These are phyloP conservation scores for Aptenodytes forsteri DNA, from an alignment of 2,113 vertebrate genomes.

Conservation along the genomic window DNA sequence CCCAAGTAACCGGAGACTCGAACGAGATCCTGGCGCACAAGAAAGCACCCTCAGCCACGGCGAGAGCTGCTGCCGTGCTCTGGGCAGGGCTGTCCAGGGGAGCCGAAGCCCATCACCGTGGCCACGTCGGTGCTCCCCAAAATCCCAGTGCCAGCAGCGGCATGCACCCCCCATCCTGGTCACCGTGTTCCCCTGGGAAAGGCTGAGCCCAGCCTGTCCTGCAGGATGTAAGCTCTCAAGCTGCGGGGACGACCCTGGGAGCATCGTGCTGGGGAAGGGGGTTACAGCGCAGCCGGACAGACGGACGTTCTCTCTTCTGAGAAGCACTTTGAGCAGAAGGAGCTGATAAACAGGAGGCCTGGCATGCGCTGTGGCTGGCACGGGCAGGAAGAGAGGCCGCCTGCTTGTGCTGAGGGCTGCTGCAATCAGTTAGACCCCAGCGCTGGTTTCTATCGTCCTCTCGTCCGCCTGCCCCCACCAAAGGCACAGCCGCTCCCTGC, in stretches of 20 bases:
- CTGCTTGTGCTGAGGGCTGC: neutral
- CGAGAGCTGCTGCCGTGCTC: neutral
- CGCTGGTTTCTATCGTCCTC: accelerated
- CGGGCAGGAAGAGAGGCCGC: neutral
- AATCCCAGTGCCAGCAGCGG: neutral
- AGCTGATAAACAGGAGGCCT: neutral
- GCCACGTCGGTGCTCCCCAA: neutral
- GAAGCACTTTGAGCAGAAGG: neutral
- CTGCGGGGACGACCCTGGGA: accelerated
- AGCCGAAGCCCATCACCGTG: neutral
- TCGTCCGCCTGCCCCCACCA: accelerated
- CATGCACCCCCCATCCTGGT: accelerated
- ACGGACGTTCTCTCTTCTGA: neutral
- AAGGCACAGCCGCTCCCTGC: neutral
- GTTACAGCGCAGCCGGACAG: neutral
- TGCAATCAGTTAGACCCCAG: neutral
- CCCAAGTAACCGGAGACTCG: neutral
- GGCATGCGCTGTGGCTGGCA: accelerated
- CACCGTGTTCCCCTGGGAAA: neutral
- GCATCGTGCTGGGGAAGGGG: too few relatives aligned
- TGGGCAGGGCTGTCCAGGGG: neutral
- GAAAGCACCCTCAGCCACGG: neutral
- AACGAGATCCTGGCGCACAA: neutral
- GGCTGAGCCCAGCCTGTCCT: neutral
- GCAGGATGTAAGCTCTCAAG: neutral